Evolutionary conservation across 2,113 vertebrate genomes (phyloP).

Genomic region (Macroglossus sobrinus): DNA sequence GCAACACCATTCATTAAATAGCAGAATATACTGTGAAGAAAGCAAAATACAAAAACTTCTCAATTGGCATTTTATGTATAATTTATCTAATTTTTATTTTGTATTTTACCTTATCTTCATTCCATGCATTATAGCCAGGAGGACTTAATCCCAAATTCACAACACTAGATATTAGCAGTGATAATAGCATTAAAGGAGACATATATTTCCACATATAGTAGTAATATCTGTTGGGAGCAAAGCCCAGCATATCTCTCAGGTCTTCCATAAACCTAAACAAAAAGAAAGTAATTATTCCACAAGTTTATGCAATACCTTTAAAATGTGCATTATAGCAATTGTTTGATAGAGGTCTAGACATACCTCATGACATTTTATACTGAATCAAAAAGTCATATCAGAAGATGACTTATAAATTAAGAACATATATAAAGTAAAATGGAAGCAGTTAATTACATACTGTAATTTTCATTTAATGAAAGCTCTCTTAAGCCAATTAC

Average conservation of each 20-base stretch:
- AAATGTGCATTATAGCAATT: not conserved
- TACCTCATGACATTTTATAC: not conserved
- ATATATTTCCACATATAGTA: slow-evolving; percentile 99
- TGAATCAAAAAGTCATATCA: not conserved
- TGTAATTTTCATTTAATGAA: not conserved
- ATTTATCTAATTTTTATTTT: not conserved
- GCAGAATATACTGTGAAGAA: not conserved
- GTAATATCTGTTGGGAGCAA: slow-evolving; percentile 92
- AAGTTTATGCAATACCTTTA: not conserved
- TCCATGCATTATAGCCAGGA: slow-evolving; percentile 95
- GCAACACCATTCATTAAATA: not conserved
- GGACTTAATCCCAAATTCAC: slow-evolving; percentile 93
- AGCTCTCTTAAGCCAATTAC: not conserved
- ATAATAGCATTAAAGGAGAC: slow-evolving; percentile 90
- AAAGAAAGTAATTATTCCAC: slow-evolving; percentile 27
- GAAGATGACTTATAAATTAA: not conserved
- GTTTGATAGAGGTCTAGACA: not conserved
- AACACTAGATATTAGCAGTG: slow-evolving; percentile 88
- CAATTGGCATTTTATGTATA: not conserved
- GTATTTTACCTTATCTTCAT: slow-evolving; percentile 88
- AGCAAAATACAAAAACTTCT: not conserved
- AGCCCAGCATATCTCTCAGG: slow-evolving; percentile 97
- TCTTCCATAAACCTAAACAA: slow-evolving; percentile 95
- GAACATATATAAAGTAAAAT: not conserved
- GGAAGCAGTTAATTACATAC: too few relatives aligned